Base-by-base conservation (phyloP, 2,113 vertebrate genomes). In the Lethenteron reissneri region DNA sequence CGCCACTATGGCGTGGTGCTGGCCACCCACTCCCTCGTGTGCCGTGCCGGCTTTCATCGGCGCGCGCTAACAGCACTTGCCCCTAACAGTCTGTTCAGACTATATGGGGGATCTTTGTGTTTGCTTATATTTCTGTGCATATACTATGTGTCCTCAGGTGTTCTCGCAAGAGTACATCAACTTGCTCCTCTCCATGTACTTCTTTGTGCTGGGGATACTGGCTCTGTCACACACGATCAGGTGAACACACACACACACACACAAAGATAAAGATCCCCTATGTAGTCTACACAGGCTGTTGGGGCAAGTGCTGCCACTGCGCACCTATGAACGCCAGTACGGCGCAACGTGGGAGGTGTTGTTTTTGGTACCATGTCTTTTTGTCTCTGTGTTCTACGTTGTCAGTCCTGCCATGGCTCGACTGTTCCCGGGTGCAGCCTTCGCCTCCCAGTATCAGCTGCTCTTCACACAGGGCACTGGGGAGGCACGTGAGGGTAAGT, bases 141-240 rank as follows among this genome's bases (percentile, higher is more conserved):
- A 9, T 71, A 9, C 72, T 10, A 79, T 78, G 56, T 70, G 74
- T 82, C 70, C 58, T 74, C 81, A 99, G 94, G 84, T 99, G 56
- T 99, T 99, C 79, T 97, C 92, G 75, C 89, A 99, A 79, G 92
- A 95, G 76, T 99, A 99, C 80, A 95, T 99, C 83, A 99, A 99
- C 78, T 81, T 99, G 75, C 81, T 99, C 76, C 83, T 99, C 59
- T 99, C 94, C 9, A 83, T 95, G 82, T 99, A 99, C 78, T 99
- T 99, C 83, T 99, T 99, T 4, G 88, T 87, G 72, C 83, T 99
- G 78, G 92, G 12, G 12, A 88, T 99, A 78, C 81, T 99, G 17
- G 92, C 92, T 72, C 80, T 99, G 78, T 92, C 94, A 56, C 94
- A 99, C 81, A 99, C 90, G 17, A 85, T 97, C 84, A 99, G 94